Percentiles rank a stretch among this genome's conserved stretches.
phyloP scores from a whole-genome alignment of 2,797 vertebrate species.

The Gymnothorax javanicus region DNA sequence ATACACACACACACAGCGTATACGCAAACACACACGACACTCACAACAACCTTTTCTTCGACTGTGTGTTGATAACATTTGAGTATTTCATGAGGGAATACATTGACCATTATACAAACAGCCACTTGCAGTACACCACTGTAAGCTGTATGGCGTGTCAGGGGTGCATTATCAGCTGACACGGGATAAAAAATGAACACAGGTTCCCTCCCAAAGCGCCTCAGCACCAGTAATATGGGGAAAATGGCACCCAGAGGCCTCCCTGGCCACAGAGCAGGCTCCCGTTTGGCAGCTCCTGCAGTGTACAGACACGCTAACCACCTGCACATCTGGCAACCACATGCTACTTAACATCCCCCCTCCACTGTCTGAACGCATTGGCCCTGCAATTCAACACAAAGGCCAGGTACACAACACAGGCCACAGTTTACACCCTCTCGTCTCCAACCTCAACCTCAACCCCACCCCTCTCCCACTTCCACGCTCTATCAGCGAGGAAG shows the following conservation, averaged over 20 bases:
- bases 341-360: slow-evolving; percentile 35
- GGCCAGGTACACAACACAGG: neutral
- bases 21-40: too few species aligned
- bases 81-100: neutral
- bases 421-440: neutral
- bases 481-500: too few species aligned
- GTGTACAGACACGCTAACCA: slow-evolving; percentile 38
- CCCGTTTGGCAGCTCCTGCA: slow-evolving; percentile 18
- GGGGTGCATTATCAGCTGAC: neutral
- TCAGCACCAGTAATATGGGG: neutral
- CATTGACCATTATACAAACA: neutral
- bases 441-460: neutral
- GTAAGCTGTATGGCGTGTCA: neutral
- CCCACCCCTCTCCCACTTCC: too few species aligned
- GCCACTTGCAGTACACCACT: neutral
- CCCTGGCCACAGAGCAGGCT: neutral
- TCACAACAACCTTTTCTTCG: neutral
- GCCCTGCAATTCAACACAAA: neutral
- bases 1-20: neutral
- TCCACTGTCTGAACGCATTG: slow-evolving; percentile 21
- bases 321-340: slow-evolving; percentile 56
- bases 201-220: neutral
- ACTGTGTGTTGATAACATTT: neutral
- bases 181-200: neutral
- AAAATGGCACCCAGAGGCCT: neutral